Percentiles rank a stretch among this genome's conserved stretches.
Evolutionary conservation across 1,140 invertebrate genomes (phyloP).

Genomic region (Diplogasteroides magnus): DNA sequence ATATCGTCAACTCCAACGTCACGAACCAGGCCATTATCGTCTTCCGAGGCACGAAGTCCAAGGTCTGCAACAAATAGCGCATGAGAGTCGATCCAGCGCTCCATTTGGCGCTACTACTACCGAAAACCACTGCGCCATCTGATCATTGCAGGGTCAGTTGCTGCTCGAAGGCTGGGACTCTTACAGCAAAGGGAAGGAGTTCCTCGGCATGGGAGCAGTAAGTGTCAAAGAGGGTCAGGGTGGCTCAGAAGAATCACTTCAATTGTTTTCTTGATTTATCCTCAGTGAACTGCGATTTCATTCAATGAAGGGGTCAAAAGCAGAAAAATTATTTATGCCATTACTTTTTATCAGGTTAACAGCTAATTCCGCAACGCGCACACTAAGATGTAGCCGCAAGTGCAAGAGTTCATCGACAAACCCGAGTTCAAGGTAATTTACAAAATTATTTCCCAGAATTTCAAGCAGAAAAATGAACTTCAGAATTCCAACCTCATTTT

Average conservation of each 20-base stretch:
- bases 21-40: neutral
- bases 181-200: neutral
- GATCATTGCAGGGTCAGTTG: neutral
- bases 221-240: too few species aligned
- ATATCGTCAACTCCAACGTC: neutral
- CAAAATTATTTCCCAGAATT: too few species aligned
- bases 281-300: too few species aligned
- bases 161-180: neutral
- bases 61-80: neutral
- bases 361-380: neutral
- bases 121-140: neutral
- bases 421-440: neutral
- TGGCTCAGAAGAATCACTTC: neutral
- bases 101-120: too few species aligned
- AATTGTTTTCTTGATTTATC: neutral
- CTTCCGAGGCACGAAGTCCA: neutral
- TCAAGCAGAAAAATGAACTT: too few species aligned
- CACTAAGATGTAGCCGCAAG: neutral
- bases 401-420: neutral
- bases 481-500: constrained; percentile 26
- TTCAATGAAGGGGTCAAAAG: too few species aligned
- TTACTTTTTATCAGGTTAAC: neutral
- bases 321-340: neutral
- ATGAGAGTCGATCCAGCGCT: neutral
- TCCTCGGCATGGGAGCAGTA: neutral